Evolutionary conservation across 1,140 invertebrate species (phyloP).

Genomic region (Anastrepha obliqua): DNA sequence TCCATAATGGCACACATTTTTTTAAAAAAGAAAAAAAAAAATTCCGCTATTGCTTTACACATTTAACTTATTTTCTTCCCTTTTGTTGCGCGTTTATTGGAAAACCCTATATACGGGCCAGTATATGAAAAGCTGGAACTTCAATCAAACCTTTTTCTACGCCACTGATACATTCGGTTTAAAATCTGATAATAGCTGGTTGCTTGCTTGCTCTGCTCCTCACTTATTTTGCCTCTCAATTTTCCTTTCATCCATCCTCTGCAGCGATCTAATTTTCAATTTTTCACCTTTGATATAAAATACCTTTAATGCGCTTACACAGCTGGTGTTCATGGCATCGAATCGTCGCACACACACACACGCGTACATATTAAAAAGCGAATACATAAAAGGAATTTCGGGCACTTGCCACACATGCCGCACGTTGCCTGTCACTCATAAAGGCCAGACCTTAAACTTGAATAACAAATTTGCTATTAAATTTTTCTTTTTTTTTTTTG

Average conservation of each 20-base stretch:
- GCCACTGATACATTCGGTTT: not conserved
- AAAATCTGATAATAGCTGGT: too few relatives aligned
- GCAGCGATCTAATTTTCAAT: not conserved
- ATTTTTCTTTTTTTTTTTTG: too few relatives aligned
- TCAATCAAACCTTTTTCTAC: not conserved
- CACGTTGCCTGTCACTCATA: not conserved
- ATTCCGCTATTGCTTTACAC: too few relatives aligned
- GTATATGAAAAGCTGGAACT: too few relatives aligned
- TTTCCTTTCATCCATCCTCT: not conserved
- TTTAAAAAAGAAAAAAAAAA: too few relatives aligned
- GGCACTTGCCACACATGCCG: not conserved
- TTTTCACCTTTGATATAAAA: constrained; percentile 39
- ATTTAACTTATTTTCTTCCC: too few relatives aligned
- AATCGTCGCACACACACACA: not conserved
- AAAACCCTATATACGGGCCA: too few relatives aligned
- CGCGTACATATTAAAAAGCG: not conserved
- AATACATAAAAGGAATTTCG: not conserved
- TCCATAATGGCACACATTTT: too few relatives aligned
- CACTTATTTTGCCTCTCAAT: too few relatives aligned
- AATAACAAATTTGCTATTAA: not conserved
- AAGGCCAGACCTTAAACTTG: not conserved
- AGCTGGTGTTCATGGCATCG: not conserved
- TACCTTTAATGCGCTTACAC: constrained; percentile 26
- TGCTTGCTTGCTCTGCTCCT: too few relatives aligned
- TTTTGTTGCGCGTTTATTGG: too few relatives aligned